Conservation (phyloP, 2,888 invertebrate species). For the Brenthis ino region DNA sequence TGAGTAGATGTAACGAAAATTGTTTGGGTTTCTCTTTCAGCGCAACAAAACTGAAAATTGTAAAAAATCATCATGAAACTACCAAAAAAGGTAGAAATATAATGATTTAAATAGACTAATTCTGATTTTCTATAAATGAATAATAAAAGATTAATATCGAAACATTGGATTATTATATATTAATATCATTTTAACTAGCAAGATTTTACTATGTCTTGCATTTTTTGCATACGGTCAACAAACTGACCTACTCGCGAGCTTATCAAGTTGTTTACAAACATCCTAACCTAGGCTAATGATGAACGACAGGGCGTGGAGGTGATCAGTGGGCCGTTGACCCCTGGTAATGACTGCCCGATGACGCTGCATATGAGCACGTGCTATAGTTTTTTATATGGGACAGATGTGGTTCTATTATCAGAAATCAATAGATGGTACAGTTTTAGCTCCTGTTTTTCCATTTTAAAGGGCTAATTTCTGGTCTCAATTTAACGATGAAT, state of each 20-base stretch:
- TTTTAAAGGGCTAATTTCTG: background rate
- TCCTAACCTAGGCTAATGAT: constrained; percentile 82
- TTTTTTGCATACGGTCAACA: constrained; percentile 15
- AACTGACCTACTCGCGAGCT: constrained; percentile 44
- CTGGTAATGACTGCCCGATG: constrained; percentile 80
- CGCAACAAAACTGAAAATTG: too few species aligned
- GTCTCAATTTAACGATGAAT: too few species aligned
- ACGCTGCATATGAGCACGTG: constrained; percentile 77
- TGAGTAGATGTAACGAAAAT: constrained; percentile 29
- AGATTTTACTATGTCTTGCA: background rate
- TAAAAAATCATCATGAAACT: background rate
- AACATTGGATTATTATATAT: too few species aligned
- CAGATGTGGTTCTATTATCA: constrained; percentile 44
- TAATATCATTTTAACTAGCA: background rate
- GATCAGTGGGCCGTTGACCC: constrained; percentile 78
- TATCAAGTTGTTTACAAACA: constrained; percentile 80
- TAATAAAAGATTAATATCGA: too few species aligned
- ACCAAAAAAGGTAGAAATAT: background rate
- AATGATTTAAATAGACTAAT: too few species aligned
- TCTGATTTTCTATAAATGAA: too few species aligned
- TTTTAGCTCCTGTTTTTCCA: background rate
- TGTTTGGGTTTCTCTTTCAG: constrained; percentile 4
- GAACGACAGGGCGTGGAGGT: constrained; percentile 79
- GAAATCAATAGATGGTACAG: constrained; percentile 21
- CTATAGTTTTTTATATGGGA: constrained; percentile 46